Evolutionary conservation across 2,797 vertebrate species (phyloP).

Genomic region (Staurois parvus): DNA sequence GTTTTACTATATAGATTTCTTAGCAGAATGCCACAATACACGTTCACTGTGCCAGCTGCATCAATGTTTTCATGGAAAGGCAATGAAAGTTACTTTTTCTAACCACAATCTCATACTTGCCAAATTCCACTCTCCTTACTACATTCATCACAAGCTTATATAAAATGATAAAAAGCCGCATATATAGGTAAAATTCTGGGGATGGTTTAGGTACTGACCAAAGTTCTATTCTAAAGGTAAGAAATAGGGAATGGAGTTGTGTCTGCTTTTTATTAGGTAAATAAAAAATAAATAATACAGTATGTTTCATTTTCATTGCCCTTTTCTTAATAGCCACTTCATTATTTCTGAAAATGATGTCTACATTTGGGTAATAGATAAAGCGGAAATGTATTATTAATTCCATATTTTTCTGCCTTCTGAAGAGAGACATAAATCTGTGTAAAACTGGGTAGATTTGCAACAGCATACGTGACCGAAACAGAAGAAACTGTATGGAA

Average conservation of each 20-base stretch:
- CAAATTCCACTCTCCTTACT: constrained; percentile 54
- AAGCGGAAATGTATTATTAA: constrained; percentile 25
- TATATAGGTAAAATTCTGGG: constrained; percentile 20
- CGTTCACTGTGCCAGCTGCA: constrained; percentile 23
- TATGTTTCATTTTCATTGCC: constrained; percentile 33
- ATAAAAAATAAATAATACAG: constrained; percentile 41
- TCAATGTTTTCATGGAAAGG: constrained; percentile 3
- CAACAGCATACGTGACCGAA: constrained; percentile 1
- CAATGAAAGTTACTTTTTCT: constrained; percentile 29
- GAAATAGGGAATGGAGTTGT: not conserved
- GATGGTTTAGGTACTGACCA: constrained; percentile 39
- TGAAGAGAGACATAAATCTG: constrained; percentile 42
- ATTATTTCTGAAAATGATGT: constrained; percentile 34
- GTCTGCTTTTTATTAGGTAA: constrained; percentile 47
- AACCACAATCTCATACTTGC: constrained; percentile 53
- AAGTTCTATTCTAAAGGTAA: constrained; percentile 10
- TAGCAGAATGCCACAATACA: constrained; percentile 32
- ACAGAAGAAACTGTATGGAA: constrained; percentile 5
- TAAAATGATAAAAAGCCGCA: constrained; percentile 17
- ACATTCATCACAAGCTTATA: constrained; percentile 42
- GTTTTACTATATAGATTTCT: constrained; percentile 23
- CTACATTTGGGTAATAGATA: constrained; percentile 17
- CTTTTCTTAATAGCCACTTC: constrained; percentile 44
- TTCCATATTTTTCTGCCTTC: constrained; percentile 35
- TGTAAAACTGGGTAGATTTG: constrained; percentile 7